Evolutionary conservation across 2,797 vertebrate genomes (phyloP).

Genomic region (Hydrophis major): DNA sequence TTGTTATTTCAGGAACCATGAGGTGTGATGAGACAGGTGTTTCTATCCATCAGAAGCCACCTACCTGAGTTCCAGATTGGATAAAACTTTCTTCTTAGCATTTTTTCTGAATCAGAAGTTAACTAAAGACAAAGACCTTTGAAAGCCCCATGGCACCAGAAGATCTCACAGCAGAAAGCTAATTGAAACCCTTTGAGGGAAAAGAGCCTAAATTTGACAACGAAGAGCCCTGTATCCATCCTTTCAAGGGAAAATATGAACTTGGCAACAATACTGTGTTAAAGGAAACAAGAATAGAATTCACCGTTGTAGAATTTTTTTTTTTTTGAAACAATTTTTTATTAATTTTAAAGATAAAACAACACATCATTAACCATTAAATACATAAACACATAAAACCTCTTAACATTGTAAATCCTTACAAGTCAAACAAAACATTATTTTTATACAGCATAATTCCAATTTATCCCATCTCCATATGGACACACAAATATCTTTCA

Average conservation of each 20-base stretch:
- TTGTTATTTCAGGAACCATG: not conserved
- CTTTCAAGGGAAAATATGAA: not conserved
- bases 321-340: too few relatives aligned
- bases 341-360: too few relatives aligned
- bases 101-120: not conserved
- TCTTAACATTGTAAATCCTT: too few relatives aligned
- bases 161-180: not conserved
- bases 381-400: too few relatives aligned
- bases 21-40: not conserved
- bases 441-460: too few relatives aligned
- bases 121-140: not conserved
- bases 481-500: too few relatives aligned
- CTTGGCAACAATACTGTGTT: not conserved
- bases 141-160: not conserved
- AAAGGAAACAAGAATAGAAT: not conserved
- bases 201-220: not conserved
- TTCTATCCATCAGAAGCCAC: not conserved
- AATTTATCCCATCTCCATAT: too few relatives aligned
- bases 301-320: not conserved
- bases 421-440: too few relatives aligned
- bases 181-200: not conserved
- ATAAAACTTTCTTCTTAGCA: not conserved
- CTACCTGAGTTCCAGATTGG: not conserved
- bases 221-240: not conserved
- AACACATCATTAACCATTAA: too few relatives aligned